Conservation (phyloP, 2,888 invertebrate genomes). For the Strigamia transsilvanica region DNA sequence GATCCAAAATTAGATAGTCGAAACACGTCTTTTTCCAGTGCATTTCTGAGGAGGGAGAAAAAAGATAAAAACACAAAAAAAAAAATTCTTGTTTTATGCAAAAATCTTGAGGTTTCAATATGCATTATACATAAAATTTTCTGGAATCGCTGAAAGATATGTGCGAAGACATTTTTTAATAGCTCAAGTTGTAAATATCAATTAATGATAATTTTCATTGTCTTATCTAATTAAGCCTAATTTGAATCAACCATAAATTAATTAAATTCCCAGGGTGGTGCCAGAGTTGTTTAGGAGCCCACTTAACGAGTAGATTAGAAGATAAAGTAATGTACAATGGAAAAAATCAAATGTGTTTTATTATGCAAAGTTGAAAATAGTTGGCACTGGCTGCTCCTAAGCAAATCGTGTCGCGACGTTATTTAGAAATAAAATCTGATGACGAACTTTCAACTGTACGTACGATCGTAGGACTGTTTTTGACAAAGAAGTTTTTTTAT, state of each 20-base stretch:
- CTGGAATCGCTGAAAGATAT: neutral
- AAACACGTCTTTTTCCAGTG: neutral
- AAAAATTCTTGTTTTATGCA: neutral
- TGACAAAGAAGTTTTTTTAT: neutral
- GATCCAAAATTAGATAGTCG: neutral
- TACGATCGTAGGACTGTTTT: too few species aligned
- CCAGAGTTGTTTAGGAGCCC: neutral
- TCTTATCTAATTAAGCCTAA: constrained; percentile 28
- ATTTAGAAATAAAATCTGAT: neutral
- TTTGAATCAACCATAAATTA: constrained; percentile 26
- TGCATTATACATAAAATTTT: neutral
- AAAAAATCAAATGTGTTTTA: neutral
- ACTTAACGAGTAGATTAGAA: neutral
- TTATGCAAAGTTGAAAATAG: neutral
- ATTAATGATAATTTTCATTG: constrained; percentile 44
- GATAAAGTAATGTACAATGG: too few species aligned
- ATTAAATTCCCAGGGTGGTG: neutral
- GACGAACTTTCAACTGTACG: too few species aligned
- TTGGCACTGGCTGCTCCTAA: neutral
- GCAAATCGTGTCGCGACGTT: neutral
- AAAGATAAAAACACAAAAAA: neutral
- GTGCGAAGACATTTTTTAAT: neutral
- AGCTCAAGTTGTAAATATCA: constrained; percentile 15
- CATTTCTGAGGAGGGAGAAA: neutral
- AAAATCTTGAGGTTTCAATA: neutral